Evolutionary conservation across 2,888 invertebrate species (phyloP).

Genomic region (Allacma fusca): DNA sequence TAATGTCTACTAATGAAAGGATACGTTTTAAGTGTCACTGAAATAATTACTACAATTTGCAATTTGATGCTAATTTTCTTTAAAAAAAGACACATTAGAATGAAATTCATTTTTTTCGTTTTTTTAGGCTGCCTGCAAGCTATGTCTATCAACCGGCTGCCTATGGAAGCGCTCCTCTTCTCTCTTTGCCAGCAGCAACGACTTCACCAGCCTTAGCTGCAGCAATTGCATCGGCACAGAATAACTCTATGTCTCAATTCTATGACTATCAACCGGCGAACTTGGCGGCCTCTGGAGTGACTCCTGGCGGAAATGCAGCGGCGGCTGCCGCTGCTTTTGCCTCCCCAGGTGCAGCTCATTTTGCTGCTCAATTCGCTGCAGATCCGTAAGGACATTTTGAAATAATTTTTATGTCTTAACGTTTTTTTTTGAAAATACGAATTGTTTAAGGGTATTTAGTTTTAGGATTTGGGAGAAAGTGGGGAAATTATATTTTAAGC

Average conservation of each 20-base stretch:
- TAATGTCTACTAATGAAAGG: too few relatives aligned
- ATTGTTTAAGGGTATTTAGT: too few relatives aligned
- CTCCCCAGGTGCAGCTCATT: slow-evolving; percentile 48
- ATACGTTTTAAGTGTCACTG: too few relatives aligned
- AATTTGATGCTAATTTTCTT: too few relatives aligned
- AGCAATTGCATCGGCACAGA: slow-evolving; percentile 47
- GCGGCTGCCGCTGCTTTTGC: slow-evolving; percentile 36
- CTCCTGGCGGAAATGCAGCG: slow-evolving; percentile 38
- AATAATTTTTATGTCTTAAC: slow-evolving; percentile 7
- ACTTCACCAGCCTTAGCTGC: slow-evolving; percentile 56
- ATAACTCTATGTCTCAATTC: slow-evolving; percentile 38
- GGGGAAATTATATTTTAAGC: too few relatives aligned
- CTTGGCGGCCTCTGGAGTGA: slow-evolving; percentile 19
- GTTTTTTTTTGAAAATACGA: too few relatives aligned
- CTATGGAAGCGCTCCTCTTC: slow-evolving; percentile 74
- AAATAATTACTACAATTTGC: too few relatives aligned
- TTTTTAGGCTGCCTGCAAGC: slow-evolving; percentile 41
- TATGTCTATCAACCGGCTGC: slow-evolving; percentile 61
- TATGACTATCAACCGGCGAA: slow-evolving; percentile 46
- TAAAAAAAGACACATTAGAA: background rate
- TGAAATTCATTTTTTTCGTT: slow-evolving; percentile 11
- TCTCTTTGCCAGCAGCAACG: slow-evolving; percentile 52
- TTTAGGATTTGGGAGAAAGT: too few relatives aligned
- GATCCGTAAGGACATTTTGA: slow-evolving; percentile 45
- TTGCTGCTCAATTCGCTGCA: slow-evolving; percentile 51